Conservation (phyloP, 2,888 invertebrate species). For the Sussaba pulchella region DNA sequence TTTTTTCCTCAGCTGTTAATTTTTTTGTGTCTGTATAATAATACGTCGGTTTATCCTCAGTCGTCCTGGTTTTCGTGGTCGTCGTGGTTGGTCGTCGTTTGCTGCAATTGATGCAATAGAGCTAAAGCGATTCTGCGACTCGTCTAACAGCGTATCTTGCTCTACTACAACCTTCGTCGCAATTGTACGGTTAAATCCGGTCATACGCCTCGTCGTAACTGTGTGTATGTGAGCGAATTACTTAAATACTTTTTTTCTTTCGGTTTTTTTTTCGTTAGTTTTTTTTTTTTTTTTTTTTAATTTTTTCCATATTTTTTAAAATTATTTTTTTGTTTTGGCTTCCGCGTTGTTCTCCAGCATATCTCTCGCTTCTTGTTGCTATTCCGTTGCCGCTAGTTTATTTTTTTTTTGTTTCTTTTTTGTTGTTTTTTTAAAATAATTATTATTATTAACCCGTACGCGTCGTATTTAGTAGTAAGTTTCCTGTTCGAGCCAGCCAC, state of each 20-base stretch:
- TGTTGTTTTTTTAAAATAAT: conserved; percentile 41
- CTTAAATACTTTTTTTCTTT: conserved; percentile 38
- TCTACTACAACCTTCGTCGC: conserved; percentile 66
- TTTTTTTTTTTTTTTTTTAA: conserved; percentile 14
- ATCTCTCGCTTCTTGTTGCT: conserved; percentile 72
- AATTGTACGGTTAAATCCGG: conserved; percentile 75
- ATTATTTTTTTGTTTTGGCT: conserved; percentile 70
- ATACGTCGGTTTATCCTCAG: conserved; percentile 33
- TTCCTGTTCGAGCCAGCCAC: conserved; percentile 99
- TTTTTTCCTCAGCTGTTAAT: conserved; percentile 12
- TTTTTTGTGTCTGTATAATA: conserved; percentile 26
- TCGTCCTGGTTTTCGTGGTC: conserved; percentile 48
- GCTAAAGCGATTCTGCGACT: conserved; percentile 69
- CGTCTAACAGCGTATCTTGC: conserved; percentile 59
- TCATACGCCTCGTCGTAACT: conserved; percentile 80
- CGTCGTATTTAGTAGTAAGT: conserved; percentile 94
- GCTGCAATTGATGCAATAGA: conserved; percentile 63
- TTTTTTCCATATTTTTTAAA: conserved; percentile 11
- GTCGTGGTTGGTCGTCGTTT: conserved; percentile 51
- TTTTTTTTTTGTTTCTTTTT: conserved; percentile 91
- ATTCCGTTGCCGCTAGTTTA: conserved; percentile 93
- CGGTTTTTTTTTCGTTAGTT: conserved; percentile 26
- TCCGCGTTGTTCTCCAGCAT: conserved; percentile 81
- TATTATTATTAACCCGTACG: conserved; percentile 70
- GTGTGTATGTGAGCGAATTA: conserved; percentile 62